Conservation (phyloP, 2,888 invertebrate genomes). For the Drosophila hamatofila region DNA sequence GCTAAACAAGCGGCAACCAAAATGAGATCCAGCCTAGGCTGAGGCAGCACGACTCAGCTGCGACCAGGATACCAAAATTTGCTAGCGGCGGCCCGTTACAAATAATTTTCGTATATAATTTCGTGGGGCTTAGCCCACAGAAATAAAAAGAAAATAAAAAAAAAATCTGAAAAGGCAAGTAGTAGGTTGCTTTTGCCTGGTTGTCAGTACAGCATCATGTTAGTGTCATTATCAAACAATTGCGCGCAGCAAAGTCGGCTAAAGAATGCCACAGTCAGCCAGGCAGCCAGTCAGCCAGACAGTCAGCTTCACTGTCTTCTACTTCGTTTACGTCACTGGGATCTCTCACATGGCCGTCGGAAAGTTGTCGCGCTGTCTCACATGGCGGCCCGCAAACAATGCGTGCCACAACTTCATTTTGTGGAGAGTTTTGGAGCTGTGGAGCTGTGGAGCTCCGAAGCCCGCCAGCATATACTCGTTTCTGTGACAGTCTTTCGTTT, state of each 20-base stretch:
- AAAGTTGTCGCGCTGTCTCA: conserved; percentile 51
- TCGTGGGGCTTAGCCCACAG: conserved; percentile 35
- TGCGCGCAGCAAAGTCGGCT: conserved; percentile 44
- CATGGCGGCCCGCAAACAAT: conserved; percentile 57
- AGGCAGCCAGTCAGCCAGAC: neutral
- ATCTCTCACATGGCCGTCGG: conserved; percentile 51
- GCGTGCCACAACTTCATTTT: conserved; percentile 57
- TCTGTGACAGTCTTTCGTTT: conserved; percentile 50
- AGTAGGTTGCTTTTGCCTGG: conserved; percentile 44
- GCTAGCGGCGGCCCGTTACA: conserved; percentile 64
- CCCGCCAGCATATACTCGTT: neutral
- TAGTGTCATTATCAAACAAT: conserved; percentile 80
- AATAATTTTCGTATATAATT: conserved; percentile 69
- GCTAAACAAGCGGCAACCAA: conserved; percentile 49
- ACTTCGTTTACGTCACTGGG: conserved; percentile 19
- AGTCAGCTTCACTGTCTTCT: neutral
- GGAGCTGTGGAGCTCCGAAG: neutral
- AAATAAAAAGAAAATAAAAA: conserved; percentile 1
- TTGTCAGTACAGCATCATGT: conserved; percentile 76
- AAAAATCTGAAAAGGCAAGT: conserved; percentile 9
- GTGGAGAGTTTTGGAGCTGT: neutral
- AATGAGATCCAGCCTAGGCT: conserved; percentile 57
- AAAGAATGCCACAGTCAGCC: conserved; percentile 29
- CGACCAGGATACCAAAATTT: conserved; percentile 37
- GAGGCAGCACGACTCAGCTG: conserved; percentile 17